Evolutionary conservation across 2,888 invertebrate genomes (phyloP).

Genomic region (Machimus atricapillus): DNA sequence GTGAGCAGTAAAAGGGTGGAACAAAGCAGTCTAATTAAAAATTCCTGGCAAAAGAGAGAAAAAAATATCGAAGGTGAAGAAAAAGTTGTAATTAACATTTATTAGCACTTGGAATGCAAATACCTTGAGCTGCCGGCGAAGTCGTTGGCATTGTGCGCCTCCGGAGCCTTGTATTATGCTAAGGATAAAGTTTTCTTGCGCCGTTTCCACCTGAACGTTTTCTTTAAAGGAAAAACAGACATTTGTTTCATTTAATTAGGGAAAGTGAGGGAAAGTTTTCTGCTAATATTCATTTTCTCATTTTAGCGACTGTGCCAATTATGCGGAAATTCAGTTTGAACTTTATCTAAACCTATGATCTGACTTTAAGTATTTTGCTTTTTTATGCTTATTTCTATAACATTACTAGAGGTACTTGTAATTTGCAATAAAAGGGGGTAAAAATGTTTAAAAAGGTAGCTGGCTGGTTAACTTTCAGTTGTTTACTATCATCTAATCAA

Average conservation of each 20-base stretch:
- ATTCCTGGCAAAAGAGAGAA: neutral
- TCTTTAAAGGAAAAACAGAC: slow-evolving; percentile 22
- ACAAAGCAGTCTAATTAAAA: slow-evolving; percentile 41
- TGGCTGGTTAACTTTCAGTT: neutral
- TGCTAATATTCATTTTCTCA: neutral
- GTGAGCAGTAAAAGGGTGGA: slow-evolving; percentile 17
- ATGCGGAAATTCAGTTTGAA: neutral
- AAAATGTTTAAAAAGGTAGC: neutral
- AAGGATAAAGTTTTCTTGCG: slow-evolving; percentile 21
- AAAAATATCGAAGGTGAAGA: slow-evolving; percentile 48
- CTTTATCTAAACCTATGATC: neutral
- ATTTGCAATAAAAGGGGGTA: neutral
- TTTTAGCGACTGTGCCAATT: neutral
- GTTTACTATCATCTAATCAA: too few relatives aligned
- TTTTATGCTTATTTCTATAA: neutral
- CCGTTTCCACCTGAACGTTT: slow-evolving; percentile 1
- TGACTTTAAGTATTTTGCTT: neutral
- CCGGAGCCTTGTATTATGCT: neutral
- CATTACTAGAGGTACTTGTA: neutral
- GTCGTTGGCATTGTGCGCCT: slow-evolving; percentile 5
- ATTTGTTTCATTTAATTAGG: slow-evolving; percentile 30
- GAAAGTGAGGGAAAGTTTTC: neutral
- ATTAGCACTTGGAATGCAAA: slow-evolving; percentile 55
- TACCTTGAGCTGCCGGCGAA: slow-evolving; percentile 22
- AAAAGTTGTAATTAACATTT: slow-evolving; percentile 62